These are phyloP conservation scores for Setophaga kirtlandii DNA, from an alignment of 2,113 vertebrate genomes.

Conservation along the genomic window DNA sequence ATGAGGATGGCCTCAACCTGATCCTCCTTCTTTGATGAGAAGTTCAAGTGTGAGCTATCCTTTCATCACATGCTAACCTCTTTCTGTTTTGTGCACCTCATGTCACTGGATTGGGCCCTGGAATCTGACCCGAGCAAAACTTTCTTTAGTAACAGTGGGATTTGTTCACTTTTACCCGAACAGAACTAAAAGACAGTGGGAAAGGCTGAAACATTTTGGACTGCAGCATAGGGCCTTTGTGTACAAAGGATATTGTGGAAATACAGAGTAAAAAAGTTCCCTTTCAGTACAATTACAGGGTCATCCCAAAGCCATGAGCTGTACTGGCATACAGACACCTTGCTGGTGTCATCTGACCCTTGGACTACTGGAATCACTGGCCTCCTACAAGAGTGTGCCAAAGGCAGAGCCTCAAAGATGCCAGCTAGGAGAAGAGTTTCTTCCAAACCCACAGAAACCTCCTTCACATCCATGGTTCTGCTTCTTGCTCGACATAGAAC, in stretches of 20 bases:
- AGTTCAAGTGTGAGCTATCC: background rate
- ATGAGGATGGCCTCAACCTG: background rate
- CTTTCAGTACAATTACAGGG: background rate
- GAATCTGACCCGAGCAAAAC: background rate
- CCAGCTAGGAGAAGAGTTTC: background rate
- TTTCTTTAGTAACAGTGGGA: background rate
- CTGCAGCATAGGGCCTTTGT: background rate
- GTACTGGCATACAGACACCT: background rate
- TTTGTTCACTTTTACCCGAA: background rate
- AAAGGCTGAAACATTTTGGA: background rate
- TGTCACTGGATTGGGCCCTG: background rate
- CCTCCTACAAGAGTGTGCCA: background rate
- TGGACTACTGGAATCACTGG: background rate
- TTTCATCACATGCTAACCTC: background rate
- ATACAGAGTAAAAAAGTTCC: background rate
- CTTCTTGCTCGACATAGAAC: background rate
- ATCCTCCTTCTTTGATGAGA: background rate
- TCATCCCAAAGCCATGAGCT: background rate
- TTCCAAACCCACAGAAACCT: background rate
- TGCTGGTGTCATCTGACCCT: background rate
- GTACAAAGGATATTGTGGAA: background rate
- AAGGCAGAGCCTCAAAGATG: background rate
- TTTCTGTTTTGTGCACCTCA: background rate
- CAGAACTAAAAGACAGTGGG: background rate
- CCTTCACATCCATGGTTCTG: background rate